Evolutionary conservation across 1,140 invertebrate species (phyloP).

Genomic region (Saxidomus purpurata): DNA sequence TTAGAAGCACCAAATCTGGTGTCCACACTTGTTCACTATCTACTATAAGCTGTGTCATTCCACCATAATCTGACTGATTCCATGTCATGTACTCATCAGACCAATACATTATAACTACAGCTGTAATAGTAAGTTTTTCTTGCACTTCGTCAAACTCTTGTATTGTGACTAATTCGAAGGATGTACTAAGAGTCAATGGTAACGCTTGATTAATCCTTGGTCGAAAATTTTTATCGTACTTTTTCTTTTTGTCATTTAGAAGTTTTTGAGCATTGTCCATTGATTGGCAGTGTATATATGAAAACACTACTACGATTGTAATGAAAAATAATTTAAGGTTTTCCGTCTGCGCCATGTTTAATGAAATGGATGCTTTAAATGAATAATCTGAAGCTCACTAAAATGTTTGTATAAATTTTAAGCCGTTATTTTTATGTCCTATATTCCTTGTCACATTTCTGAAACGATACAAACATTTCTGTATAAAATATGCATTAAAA

Average conservation of each 20-base stretch:
- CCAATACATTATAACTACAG: not conserved
- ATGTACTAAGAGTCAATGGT: not conserved
- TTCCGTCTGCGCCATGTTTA: no score
- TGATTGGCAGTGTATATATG: not conserved
- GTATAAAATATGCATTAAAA: no score
- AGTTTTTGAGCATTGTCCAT: not conserved
- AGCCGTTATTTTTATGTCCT: no score
- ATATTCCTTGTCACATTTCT: no score
- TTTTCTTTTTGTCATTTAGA: not conserved
- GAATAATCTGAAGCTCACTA: no score
- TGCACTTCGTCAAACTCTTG: constrained; percentile 59
- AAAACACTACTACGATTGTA: not conserved
- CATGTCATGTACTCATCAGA: constrained; percentile 35
- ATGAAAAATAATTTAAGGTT: not conserved
- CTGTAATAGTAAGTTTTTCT: constrained; percentile 42
- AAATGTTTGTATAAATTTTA: no score
- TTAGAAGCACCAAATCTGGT: constrained; percentile 23
- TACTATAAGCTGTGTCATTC: not conserved
- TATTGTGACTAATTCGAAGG: constrained; percentile 9
- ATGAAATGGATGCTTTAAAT: no score
- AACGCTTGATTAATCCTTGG: constrained; percentile 11
- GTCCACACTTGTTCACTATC: constrained; percentile 26
- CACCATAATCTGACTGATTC: constrained; percentile 24
- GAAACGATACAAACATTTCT: no score
- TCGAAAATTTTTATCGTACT: constrained; percentile 28